Evolutionary conservation across 2,888 invertebrate species (phyloP), one percentile per base, ranked within the genome.

Genomic region (Papilio elwesi): DNA sequence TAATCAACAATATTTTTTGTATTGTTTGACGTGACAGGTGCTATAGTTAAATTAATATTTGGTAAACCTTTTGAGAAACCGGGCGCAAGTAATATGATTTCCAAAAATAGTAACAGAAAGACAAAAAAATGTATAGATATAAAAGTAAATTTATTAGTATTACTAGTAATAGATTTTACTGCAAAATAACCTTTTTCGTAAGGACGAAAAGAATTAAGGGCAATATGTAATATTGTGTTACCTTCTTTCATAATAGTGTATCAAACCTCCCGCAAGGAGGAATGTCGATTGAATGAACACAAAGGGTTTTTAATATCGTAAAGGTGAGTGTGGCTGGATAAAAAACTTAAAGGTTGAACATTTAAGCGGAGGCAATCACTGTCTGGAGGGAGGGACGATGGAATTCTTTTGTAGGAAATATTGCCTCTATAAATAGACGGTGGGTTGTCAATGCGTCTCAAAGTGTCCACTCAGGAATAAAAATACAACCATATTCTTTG

Each of bases 271-370:
- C 26, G 26, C 26, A n/a, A 4, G 59, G 11, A 15, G 59, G 59
- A 62, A 62, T 62, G 59, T 62, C 4, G 59, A 62, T 62, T 43
- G 59, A 59, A 38, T 59, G 59, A 62, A 9, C 43, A 62, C 43
- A 62, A 43, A 43, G 43, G 43, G 15, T 36, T 62, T 62, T 62
- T 62, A 62, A 62, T 62, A 62, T 62, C 43, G 43, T 4, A 43
- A 62, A 62, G 43, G 57, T 57, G 57, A 15, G 12, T 26, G 55
- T 6, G 26, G 15, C 11, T 5, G 13, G 36, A 57, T 16, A 59
- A 59, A 38, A 59, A 59, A 1, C n/a, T 43, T 43, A 59, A 43
- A 59, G 38, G 59, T 59, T 43, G 8, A 57, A 57, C 38, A 59
- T 38, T 59, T 59, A 38, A 10, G n/a, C 43, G 43, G 6, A 59